phyloP scores from a whole-genome alignment of 2,797 vertebrate genomes.

The Pristis pectinata region DNA sequence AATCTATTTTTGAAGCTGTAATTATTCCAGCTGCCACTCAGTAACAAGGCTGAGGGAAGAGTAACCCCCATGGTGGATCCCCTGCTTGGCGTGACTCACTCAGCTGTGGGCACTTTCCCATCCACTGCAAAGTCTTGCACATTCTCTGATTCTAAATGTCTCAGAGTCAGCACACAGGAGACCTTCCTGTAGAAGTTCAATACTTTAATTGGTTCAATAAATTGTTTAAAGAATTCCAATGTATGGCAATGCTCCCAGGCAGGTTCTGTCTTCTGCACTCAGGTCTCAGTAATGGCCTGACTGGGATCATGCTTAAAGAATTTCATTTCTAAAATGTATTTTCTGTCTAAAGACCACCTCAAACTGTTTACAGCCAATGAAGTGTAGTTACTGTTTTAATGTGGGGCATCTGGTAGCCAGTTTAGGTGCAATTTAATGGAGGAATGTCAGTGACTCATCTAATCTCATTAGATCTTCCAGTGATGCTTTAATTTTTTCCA shows the following conservation, averaged over 20 bases:
- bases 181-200: not conserved
- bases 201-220: conserved; percentile 18
- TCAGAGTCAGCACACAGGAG: not conserved
- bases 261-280: not conserved
- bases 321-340: not conserved
- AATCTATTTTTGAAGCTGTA: conserved; percentile 16
- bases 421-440: not conserved
- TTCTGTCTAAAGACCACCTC: not conserved
- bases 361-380: not conserved
- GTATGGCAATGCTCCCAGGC: not conserved
- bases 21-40: conserved; percentile 20
- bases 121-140: not conserved
- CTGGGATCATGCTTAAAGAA: not conserved
- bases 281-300: too few species aligned
- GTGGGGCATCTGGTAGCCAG: not conserved
- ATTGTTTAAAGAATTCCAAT: not conserved
- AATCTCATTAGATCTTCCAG: not conserved
- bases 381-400: not conserved
- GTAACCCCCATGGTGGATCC: not conserved
- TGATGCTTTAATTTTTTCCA: not conserved
- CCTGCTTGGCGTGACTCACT: not conserved
- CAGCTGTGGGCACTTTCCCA: not conserved
- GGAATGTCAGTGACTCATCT: not conserved
- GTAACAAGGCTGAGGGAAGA: not conserved
- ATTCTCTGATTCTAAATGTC: not conserved